Conservation (phyloP, 2,113 vertebrate species). For the Corvus hawaiiensis region DNA sequence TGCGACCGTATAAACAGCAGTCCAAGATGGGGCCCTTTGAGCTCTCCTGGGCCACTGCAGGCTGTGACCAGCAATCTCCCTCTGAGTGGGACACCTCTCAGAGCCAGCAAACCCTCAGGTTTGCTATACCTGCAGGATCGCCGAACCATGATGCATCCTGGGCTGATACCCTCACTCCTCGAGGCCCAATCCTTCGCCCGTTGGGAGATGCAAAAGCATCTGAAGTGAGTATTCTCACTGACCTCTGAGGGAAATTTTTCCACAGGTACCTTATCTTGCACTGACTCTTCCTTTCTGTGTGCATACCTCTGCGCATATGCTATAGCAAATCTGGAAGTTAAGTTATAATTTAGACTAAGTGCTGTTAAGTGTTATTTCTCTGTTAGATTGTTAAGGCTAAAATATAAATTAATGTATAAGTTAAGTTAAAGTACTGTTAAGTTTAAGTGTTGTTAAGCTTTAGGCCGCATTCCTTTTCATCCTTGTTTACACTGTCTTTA, state of each 20-base stretch:
- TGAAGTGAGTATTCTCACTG: background rate
- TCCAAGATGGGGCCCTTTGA: background rate
- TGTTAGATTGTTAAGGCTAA: background rate
- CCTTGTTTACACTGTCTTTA: background rate
- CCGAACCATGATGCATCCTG: background rate
- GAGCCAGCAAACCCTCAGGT: background rate
- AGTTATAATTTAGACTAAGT: background rate
- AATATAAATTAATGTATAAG: background rate
- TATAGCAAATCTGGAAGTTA: background rate
- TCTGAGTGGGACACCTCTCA: background rate
- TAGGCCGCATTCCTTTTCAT: background rate
- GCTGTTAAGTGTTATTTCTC: background rate
- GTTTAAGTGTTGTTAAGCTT: background rate
- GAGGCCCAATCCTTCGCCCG: rapidly evolving
- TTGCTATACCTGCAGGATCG: background rate
- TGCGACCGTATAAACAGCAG: rapidly evolving
- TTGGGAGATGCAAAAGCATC: background rate
- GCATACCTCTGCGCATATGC: background rate
- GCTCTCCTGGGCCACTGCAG: background rate
- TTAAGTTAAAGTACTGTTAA: background rate
- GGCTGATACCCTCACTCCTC: background rate
- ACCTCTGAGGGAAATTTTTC: background rate
- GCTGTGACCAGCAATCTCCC: background rate
- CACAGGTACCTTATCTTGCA: background rate
- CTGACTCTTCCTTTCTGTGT: background rate